Percentiles rank a stretch among this genome's conserved stretches.
Conservation (phyloP, 2,797 vertebrate genomes). For the Pseudochromis fuscus region DNA sequence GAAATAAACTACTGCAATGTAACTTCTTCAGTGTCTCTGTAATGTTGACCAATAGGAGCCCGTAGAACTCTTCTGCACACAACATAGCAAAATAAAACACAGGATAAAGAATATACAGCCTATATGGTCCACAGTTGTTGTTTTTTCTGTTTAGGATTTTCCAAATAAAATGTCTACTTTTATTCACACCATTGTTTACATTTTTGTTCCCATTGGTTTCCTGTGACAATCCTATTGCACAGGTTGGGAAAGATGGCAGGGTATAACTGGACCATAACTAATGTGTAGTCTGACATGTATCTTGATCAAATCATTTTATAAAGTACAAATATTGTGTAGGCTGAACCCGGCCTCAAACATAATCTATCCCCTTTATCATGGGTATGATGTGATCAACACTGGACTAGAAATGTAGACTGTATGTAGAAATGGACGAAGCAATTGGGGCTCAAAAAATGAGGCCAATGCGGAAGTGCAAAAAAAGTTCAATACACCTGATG, state of each 20-base stretch:
- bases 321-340: background rate
- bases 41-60: too few relatives aligned
- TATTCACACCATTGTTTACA: background rate
- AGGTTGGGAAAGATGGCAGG: background rate
- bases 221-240: background rate
- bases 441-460: too few relatives aligned
- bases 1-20: too few relatives aligned
- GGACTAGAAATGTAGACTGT: background rate
- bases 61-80: too few relatives aligned
- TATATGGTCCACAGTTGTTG: too few relatives aligned
- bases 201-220: background rate
- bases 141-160: background rate
- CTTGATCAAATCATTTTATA: background rate
- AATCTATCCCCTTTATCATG: background rate
- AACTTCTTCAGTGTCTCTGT: too few relatives aligned
- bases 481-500: too few relatives aligned
- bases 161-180: background rate
- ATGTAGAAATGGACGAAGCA: too few relatives aligned
- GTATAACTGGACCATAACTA: background rate
- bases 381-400: constrained; percentile 1
- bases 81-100: too few relatives aligned
- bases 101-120: too few relatives aligned
- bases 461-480: too few relatives aligned
- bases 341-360: background rate
- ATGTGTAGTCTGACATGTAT: background rate